Evolutionary conservation across 1,140 invertebrate genomes (phyloP).

Genomic region (Monomorium pharaonis): DNA sequence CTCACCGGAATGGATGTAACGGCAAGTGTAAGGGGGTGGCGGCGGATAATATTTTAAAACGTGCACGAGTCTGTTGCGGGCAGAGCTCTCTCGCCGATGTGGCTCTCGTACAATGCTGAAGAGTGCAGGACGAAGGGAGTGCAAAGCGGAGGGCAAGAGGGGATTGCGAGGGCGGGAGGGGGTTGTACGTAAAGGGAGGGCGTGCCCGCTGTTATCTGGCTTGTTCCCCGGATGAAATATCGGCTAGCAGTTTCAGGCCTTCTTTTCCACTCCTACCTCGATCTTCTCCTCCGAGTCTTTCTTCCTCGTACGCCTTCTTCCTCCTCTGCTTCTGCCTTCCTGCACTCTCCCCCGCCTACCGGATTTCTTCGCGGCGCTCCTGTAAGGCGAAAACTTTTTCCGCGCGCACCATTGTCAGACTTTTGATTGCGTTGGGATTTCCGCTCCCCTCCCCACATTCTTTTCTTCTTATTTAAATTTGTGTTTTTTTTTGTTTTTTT

Average conservation of each 20-base stretch:
- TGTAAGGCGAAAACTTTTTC: conserved; percentile 43
- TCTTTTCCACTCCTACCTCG: conserved; percentile 65
- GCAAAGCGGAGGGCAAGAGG: conserved; percentile 28
- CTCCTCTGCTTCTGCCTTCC: conserved; percentile 37
- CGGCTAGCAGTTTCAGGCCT: conserved; percentile 82
- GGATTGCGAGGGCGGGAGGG: conserved; percentile 53
- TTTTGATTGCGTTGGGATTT: conserved; percentile 60
- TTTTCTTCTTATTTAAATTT: conserved; percentile 40
- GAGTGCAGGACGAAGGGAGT: conserved; percentile 63
- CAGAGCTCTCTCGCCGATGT: conserved; percentile 68
- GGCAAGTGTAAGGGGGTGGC: conserved; percentile 61
- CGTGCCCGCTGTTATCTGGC: conserved; percentile 82
- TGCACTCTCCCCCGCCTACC: not conserved
- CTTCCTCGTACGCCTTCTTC: conserved; percentile 65
- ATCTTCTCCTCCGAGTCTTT: conserved; percentile 67
- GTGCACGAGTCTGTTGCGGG: conserved; percentile 79
- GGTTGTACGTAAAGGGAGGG: conserved; percentile 74
- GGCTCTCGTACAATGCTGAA: conserved; percentile 64
- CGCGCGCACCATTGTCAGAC: conserved; percentile 46
- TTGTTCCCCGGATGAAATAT: conserved; percentile 83
- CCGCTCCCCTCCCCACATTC: not conserved
- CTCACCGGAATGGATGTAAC: conserved; percentile 69
- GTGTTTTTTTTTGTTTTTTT: conserved; percentile 14
- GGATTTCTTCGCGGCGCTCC: conserved; percentile 14
- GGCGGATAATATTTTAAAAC: conserved; percentile 82